These are phyloP conservation scores for Emydoidea blandingii DNA, from an alignment of 2,797 vertebrate species.

Conservation along the genomic window DNA sequence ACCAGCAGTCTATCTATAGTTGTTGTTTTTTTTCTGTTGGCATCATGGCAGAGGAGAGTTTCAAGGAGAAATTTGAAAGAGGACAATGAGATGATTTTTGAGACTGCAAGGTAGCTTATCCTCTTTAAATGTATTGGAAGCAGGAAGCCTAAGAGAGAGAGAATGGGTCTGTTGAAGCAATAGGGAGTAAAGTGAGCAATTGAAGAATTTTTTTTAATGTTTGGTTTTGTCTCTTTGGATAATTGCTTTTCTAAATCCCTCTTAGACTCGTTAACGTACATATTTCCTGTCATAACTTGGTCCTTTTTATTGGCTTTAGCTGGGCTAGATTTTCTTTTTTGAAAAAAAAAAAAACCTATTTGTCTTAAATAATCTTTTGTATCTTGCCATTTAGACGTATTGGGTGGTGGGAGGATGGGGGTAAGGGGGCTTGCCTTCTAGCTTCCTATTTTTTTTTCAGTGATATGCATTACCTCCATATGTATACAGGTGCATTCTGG, in stretches of 20 bases:
- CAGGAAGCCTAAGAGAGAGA: no score
- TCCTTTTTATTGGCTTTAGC: background rate
- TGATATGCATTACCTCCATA: background rate
- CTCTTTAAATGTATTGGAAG: background rate
- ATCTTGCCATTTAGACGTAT: no score
- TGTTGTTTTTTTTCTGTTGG: background rate
- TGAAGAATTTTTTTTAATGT: background rate
- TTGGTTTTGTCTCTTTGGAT: background rate
- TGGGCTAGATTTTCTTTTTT: background rate
- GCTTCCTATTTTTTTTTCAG: background rate
- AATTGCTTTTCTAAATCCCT: background rate
- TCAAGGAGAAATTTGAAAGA: background rate
- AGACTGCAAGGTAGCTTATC: background rate
- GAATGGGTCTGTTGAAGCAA: no score
- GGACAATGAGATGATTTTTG: background rate
- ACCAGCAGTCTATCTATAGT: background rate
- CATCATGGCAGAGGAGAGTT: background rate
- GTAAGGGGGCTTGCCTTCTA: background rate
- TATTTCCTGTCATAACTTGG: background rate
- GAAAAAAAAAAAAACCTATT: background rate
- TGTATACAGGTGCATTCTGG: background rate
- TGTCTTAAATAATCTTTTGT: background rate
- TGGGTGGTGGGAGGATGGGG: no score
- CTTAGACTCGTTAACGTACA: background rate
- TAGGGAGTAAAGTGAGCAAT: no score